A percentile compares a stretch with the other conserved stretches of the same genome.
These are phyloP conservation scores for Oreochromis niloticus DNA, from an alignment of 2,113 vertebrate genomes.

Conservation along the genomic window DNA sequence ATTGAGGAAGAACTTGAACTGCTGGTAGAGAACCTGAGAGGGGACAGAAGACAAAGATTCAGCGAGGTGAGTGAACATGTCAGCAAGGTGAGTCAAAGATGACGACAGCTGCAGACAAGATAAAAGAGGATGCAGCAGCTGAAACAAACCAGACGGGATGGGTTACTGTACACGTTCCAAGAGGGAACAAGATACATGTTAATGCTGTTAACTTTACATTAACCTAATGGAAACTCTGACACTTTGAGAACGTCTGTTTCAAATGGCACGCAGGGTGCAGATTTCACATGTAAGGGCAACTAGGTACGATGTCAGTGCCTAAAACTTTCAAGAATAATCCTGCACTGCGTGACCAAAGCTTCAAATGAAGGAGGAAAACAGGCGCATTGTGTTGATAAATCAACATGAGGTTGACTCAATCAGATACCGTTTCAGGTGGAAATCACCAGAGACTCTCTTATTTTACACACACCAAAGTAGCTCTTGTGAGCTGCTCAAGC, in stretches of 20 bases:
- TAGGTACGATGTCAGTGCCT: background rate
- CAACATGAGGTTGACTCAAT: background rate
- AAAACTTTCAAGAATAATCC: background rate
- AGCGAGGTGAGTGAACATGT: background rate
- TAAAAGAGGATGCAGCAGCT: background rate
- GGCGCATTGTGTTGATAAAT: background rate
- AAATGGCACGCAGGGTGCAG: background rate
- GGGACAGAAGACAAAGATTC: slow-evolving; percentile 3
- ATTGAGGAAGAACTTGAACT: slow-evolving; percentile 99
- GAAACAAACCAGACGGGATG: slow-evolving; percentile 14
- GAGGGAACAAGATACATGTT: slow-evolving; percentile 32
- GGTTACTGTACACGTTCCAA: slow-evolving; percentile 13
- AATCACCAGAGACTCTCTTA: background rate
- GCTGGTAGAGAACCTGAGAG: slow-evolving; percentile 95
- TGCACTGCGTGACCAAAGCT: background rate
- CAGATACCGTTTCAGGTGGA: background rate
- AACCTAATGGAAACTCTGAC: slow-evolving; percentile 53
- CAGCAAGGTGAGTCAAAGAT: slow-evolving; percentile 28
- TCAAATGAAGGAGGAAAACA: background rate
- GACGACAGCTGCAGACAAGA: slow-evolving; percentile 32
- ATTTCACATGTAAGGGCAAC: slow-evolving; percentile 10
- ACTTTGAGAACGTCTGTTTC: slow-evolving; percentile 13
- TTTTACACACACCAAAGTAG: background rate
- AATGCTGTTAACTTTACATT: slow-evolving; percentile 40
- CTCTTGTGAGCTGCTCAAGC: background rate